Conservation (phyloP, 2,888 invertebrate genomes). For the Eupithecia insigniata region DNA sequence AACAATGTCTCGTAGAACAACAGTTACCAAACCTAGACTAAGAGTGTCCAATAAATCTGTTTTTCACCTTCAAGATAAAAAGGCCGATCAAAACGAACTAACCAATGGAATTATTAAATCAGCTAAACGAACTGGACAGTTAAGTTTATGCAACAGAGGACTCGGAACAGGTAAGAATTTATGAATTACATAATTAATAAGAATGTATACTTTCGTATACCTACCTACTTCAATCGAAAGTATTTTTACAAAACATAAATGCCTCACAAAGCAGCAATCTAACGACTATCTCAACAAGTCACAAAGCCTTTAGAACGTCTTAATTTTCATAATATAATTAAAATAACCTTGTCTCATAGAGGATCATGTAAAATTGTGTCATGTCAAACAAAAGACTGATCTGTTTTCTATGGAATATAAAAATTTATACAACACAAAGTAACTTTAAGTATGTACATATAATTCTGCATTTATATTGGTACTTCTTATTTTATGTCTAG, state of each 20-base stretch:
- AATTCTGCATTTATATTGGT: neutral
- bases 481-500: slow-evolving; percentile 65
- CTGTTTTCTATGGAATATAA: neutral
- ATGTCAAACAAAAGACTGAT: neutral
- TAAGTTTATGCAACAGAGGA: slow-evolving; percentile 91
- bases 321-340: too few relatives aligned
- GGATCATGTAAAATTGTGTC: neutral
- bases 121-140: slow-evolving; percentile 91
- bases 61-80: slow-evolving; percentile 89
- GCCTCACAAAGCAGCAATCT: neutral
- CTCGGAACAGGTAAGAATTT: slow-evolving; percentile 86
- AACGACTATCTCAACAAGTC: neutral
- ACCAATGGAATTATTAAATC: slow-evolving; percentile 89
- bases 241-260: neutral
- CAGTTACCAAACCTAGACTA: slow-evolving; percentile 64
- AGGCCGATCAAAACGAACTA: slow-evolving; percentile 87
- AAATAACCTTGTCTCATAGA: too few relatives aligned
- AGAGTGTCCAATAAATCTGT: slow-evolving; percentile 78
- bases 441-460: too few relatives aligned
- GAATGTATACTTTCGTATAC: neutral
- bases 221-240: neutral
- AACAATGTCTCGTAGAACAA: slow-evolving; percentile 69
- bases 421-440: neutral
- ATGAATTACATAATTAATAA: neutral
- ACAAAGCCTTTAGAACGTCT: too few relatives aligned